These are phyloP conservation scores for Pteronotus mesoamericanus DNA, from an alignment of 2,797 vertebrate species.

Conservation along the genomic window DNA sequence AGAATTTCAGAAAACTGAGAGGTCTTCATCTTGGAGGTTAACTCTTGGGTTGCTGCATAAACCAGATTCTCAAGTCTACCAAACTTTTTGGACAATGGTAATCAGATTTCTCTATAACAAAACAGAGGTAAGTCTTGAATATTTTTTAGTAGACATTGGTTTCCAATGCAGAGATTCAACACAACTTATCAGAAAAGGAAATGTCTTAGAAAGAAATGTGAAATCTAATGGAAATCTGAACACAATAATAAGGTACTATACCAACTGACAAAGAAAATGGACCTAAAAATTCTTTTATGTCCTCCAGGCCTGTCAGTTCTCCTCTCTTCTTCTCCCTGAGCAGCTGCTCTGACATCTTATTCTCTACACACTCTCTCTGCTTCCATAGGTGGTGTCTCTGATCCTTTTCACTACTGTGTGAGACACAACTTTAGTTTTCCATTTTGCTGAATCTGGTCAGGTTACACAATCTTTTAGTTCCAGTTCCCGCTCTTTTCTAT, in stretches of 20 bases:
- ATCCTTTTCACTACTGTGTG: background rate
- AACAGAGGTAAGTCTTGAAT: background rate
- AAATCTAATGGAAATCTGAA: background rate
- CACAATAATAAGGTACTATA: background rate
- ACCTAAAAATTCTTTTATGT: background rate
- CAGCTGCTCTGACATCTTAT: background rate
- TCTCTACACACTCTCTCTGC: background rate
- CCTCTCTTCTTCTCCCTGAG: background rate
- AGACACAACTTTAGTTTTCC: background rate
- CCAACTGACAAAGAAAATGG: background rate
- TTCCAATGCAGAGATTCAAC: background rate
- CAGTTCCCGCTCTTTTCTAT: background rate
- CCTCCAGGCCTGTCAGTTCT: background rate
- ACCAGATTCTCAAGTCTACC: background rate
- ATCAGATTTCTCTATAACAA: background rate
- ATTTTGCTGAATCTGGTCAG: background rate
- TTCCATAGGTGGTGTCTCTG: background rate
- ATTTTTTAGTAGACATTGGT: background rate
- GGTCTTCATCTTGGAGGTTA: background rate
- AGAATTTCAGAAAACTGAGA: background rate
- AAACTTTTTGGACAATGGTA: background rate
- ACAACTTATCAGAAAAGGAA: background rate
- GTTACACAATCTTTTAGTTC: background rate
- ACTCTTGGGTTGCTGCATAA: background rate
- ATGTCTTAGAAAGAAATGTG: background rate